These are phyloP conservation scores for Drosophila nebulosa DNA, from an alignment of 1,140 invertebrate species.

Conservation along the genomic window DNA sequence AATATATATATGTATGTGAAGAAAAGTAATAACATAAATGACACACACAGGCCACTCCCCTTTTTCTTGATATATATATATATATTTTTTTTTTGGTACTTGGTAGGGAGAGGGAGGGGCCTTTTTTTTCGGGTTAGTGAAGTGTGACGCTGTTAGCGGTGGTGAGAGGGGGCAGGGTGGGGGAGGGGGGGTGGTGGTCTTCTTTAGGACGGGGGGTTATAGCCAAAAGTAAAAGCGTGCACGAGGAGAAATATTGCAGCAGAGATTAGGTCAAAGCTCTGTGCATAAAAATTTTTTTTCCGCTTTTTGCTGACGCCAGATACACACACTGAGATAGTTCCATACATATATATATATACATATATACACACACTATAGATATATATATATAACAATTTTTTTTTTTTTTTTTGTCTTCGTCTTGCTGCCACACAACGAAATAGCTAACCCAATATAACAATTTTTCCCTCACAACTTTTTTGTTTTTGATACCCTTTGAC, in stretches of 20 bases:
- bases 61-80: too few relatives aligned
- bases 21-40: conserved; percentile 75
- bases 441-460: conserved; percentile 44
- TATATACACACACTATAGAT: conserved; percentile 10
- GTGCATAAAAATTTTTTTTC: conserved; percentile 54
- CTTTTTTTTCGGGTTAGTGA: background rate
- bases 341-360: conserved; percentile 3
- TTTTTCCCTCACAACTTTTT: conserved; percentile 2
- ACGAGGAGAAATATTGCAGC: conserved; percentile 73
- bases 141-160: background rate
- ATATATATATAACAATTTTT: background rate
- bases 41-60: conserved; percentile 35
- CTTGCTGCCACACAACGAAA: conserved; percentile 22
- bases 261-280: conserved; percentile 77
- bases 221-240: conserved; percentile 32
- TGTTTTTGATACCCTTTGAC: background rate
- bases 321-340: conserved; percentile 20
- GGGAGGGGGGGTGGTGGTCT: too few relatives aligned
- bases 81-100: background rate
- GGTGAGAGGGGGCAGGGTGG: background rate
- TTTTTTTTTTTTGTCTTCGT: conserved; percentile 6
- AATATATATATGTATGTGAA: conserved; percentile 38
- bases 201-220: conserved; percentile 11
- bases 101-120: too few relatives aligned
- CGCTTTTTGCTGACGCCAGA: conserved; percentile 49